These are phyloP conservation scores for Odontocerum albicorne DNA, from an alignment of 2,888 invertebrate genomes.

Conservation along the genomic window DNA sequence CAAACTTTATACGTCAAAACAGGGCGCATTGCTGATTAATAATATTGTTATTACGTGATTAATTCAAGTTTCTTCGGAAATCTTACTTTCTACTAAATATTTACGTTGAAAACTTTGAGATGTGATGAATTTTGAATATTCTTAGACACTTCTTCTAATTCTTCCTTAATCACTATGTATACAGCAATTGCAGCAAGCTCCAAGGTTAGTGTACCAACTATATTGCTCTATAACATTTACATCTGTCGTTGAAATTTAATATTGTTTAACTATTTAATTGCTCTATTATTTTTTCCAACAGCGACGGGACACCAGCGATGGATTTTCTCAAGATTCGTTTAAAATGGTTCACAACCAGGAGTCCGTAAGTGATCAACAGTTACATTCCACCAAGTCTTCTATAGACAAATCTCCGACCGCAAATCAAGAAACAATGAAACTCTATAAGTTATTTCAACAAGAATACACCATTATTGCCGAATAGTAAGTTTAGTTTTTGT, in stretches of 20 bases:
- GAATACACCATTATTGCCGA: conserved; percentile 91
- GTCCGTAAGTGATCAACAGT: conserved; percentile 11
- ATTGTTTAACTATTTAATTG: conserved; percentile 1
- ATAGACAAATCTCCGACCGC: conserved; percentile 10
- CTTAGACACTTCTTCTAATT: neutral
- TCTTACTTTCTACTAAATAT: no score
- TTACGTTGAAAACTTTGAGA: no score
- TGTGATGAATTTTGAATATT: conserved; percentile 7
- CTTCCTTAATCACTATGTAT: conserved; percentile 21
- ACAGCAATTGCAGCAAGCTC: conserved; percentile 28
- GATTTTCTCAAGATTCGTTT: conserved; percentile 23
- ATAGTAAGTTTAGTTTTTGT: conserved; percentile 68
- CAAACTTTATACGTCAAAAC: no score
- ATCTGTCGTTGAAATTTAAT: conserved; percentile 5
- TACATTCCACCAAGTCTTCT: conserved; percentile 13
- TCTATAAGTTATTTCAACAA: conserved; percentile 66
- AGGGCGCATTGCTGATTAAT: no score
- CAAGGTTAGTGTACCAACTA: conserved; percentile 20
- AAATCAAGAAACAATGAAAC: conserved; percentile 23
- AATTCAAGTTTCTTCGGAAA: neutral
- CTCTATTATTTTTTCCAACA: conserved; percentile 5
- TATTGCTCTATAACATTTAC: neutral
- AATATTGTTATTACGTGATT: no score
- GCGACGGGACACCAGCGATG: conserved; percentile 19
- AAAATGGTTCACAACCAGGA: conserved; percentile 18